These are phyloP conservation scores for Illadopsis cleaveri DNA, from an alignment of 2,113 vertebrate species.

Conservation along the genomic window DNA sequence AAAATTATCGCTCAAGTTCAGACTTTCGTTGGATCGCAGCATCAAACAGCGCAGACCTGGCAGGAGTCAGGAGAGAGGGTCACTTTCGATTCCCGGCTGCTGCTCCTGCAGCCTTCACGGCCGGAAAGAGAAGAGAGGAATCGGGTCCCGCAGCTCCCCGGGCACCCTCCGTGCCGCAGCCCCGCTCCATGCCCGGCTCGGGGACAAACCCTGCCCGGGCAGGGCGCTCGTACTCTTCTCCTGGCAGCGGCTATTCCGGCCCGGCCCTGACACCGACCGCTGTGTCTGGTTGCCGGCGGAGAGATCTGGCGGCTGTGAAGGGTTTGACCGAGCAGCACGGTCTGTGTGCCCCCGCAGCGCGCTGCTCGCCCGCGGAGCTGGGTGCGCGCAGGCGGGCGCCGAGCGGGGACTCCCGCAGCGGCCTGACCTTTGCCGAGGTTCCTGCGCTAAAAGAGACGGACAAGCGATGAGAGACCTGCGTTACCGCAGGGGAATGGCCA, in stretches of 20 bases:
- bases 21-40: background rate
- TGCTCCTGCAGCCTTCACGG: background rate
- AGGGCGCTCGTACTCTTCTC: background rate
- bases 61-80: background rate
- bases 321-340: background rate
- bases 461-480: accelerated
- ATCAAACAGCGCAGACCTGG: background rate
- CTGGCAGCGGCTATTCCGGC: background rate
- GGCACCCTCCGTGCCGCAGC: background rate
- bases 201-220: background rate
- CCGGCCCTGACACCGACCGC: background rate
- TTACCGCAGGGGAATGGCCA: background rate
- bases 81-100: background rate
- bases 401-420: background rate
- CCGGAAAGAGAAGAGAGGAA: background rate
- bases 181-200: too few species aligned
- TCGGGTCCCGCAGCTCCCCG: background rate
- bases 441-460: background rate
- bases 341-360: accelerated
- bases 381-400: background rate
- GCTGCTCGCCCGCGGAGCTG: background rate
- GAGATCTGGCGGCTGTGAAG: background rate
- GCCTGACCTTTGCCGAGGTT: background rate
- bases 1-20: conserved; percentile 28
- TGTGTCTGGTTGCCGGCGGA: background rate